Evolutionary conservation across 1,140 invertebrate species (phyloP), one percentile per base, ranked within the genome.

Genomic region (Metopolophium dirhodum): DNA sequence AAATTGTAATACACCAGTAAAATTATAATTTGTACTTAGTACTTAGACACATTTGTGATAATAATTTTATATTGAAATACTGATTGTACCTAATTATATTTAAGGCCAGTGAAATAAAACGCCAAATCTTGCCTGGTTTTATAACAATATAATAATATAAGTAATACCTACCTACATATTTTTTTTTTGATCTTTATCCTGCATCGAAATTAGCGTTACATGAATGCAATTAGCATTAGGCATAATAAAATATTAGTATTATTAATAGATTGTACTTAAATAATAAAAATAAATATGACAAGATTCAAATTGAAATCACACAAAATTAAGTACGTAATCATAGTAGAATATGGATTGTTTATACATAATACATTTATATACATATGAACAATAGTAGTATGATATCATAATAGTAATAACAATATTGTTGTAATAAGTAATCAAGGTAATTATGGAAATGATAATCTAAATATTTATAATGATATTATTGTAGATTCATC

Each of bases 11-110:
- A 47, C 41, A n/a, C 23, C 83, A 91, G 26, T 30, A 35, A 45
- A 91, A 77, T 47, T 41, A 91, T n/a, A 35, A 41, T 61, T 90
- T 77, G 14, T 47, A 49, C 23, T 77, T 91, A 35, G 18, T 14
- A 26, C 37, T 37, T 57, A 57, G 18, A 41, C 51, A 30, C 22
- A 18, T 89, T 89, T 89, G 88, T 89, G 88, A 89, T 89, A 89
- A 41, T 89, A 57, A 57, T 89, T 57, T 35, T 47, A 86, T 86
- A 86, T 45, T 14, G 4, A 49, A 47, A 86, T 35, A n/a, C 14
- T 49, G 11, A 41, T 89, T 88, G 47, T 88, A 54, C 7, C 22
- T 54, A 54, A 54, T 30, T 35, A 49, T 51, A 86, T 18, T 47
- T 54, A 20, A 23, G 7, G 22, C 18, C 47, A 18, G 20, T 54